Base-by-base conservation (phyloP, 2,797 vertebrate genomes). In the Arnoldichthys spilopterus region DNA sequence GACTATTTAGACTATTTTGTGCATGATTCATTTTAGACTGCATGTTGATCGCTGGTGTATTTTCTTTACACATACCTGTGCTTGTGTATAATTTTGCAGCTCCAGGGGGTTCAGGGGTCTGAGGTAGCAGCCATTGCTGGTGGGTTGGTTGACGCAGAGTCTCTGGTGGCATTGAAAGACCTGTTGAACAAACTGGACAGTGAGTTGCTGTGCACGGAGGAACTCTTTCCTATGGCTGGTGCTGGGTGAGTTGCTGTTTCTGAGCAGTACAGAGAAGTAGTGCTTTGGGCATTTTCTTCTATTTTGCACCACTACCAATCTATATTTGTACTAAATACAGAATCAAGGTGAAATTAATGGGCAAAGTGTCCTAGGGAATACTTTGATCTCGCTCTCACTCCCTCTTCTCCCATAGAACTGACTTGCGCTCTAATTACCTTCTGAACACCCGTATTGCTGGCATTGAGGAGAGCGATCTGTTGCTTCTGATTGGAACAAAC, bases 341-440 rank as follows among this genome's bases (percentile, higher is more conserved):
- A 32, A 22, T 6, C n/a, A 43, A 69, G 6, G 45, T 53, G 8
- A 26, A 20, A 3, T 51, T 49, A 32, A 34, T 22, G 45, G 9
- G 30, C 26, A 11, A 6, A 51, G 1, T 45, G 37, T 53, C 2
- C 53, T 47, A 12, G 15, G 24, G 22, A 63, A 54, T 45, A 9
- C 76, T n/a, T 24, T 72, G 24, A 59, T 20, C 32, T 58, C 32
- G 59, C 1, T 58, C 4, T 34, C 11, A 62, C 6, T 49, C 28
- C n/a, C 64, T 40, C 30, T 72, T 11, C 11, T 32, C 75, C 13
- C 81, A 40, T 81, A 99, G 98, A 79, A 94, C 96, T 61, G 98
- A 99, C 90, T 90, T 99, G 74, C 96, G 98, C 78, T 99, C 98
- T 34, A 99, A 96, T 91, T 99, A 99, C 91, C 92, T 99, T 85